These are phyloP conservation scores for Atherinomorus stipes DNA, from an alignment of 2,113 vertebrate species.

Conservation along the genomic window DNA sequence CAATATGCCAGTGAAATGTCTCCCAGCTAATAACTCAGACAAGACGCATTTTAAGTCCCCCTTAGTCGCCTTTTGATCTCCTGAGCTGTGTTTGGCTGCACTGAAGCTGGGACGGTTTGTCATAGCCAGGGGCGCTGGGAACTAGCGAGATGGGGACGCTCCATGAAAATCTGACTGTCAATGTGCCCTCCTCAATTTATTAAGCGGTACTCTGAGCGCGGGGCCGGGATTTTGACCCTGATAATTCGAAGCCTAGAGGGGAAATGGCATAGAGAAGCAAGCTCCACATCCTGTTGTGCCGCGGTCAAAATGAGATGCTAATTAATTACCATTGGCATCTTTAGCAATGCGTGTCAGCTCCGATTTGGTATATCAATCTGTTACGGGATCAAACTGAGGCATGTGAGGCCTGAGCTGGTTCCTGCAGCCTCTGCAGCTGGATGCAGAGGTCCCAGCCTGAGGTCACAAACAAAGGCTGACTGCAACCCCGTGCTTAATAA, in stretches of 20 bases:
- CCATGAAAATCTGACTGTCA: conserved; percentile 88
- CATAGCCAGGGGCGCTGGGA: conserved; percentile 82
- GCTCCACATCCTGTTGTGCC: conserved; percentile 91
- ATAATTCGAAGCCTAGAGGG: conserved; percentile 89
- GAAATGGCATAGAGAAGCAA: conserved; percentile 88
- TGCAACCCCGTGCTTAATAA: conserved; percentile 10
- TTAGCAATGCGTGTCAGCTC: conserved; percentile 95
- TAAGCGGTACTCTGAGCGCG: conserved; percentile 87
- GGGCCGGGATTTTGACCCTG: conserved; percentile 90
- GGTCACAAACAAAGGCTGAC: conserved; percentile 35
- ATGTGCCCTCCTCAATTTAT: conserved; percentile 87
- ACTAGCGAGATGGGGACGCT: conserved; percentile 82
- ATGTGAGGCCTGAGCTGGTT: conserved; percentile 38
- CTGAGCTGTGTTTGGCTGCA: conserved; percentile 61
- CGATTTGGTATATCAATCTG: conserved; percentile 92
- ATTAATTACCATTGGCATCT: conserved; percentile 99
- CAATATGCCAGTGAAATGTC: conserved; percentile 43
- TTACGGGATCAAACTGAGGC: conserved; percentile 84
- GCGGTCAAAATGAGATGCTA: conserved; percentile 95
- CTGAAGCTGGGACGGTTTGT: conserved; percentile 77
- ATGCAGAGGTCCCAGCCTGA: conserved; percentile 33
- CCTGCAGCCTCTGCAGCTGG: conserved; percentile 28
- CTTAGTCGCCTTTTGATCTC: conserved; percentile 60
- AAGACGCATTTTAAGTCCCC: conserved; percentile 36
- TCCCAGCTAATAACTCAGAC: conserved; percentile 50